These are phyloP conservation scores for Prietella phreatophila DNA, from an alignment of 2,113 vertebrate species.

Conservation along the genomic window DNA sequence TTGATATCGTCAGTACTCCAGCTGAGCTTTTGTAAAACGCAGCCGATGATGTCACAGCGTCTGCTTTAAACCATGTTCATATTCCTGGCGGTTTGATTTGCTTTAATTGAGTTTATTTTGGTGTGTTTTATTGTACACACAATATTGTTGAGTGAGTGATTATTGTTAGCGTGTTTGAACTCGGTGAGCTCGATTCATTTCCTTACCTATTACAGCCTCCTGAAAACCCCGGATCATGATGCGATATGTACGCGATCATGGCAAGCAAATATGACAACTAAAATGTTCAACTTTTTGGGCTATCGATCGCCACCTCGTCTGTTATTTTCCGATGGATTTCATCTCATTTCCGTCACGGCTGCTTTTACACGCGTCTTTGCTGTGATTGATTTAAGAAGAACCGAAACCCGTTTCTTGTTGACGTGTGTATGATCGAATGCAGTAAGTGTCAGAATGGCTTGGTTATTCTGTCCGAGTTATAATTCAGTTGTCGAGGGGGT, in stretches of 20 bases:
- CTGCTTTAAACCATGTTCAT: background rate
- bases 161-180: background rate
- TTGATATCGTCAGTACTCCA: background rate
- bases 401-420: background rate
- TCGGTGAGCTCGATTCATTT: background rate
- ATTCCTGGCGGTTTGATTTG: background rate
- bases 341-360: background rate
- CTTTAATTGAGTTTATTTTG: background rate
- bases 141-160: background rate
- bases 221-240: background rate
- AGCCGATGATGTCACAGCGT: background rate
- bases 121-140: background rate
- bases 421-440: background rate
- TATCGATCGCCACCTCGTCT: background rate
- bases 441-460: background rate
- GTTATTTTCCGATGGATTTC: background rate
- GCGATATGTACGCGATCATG: background rate
- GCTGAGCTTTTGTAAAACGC: background rate
- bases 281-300: background rate
- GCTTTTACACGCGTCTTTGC: too few species aligned
- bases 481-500: background rate
- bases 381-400: too few species aligned
- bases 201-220: background rate
- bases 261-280: background rate
- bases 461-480: background rate